Evolutionary conservation across 2,797 vertebrate genomes (phyloP).

Genomic region (Hybognathus amarus): DNA sequence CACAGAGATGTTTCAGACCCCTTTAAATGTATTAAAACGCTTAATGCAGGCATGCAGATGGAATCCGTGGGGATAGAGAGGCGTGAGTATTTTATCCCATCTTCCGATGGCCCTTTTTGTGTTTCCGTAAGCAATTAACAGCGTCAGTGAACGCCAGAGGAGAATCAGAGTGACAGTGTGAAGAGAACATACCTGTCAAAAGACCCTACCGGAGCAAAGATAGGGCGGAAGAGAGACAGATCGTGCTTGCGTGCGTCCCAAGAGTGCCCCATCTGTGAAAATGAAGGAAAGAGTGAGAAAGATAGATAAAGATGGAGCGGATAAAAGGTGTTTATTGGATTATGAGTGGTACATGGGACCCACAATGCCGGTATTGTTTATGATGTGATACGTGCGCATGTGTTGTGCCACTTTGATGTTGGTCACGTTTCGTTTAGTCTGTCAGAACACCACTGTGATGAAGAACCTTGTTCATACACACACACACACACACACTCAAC

Average conservation of each 20-base stretch:
- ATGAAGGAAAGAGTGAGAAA: constrained; percentile 55
- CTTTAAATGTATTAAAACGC: constrained; percentile 53
- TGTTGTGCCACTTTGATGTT: constrained; percentile 50
- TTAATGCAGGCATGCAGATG: constrained; percentile 24
- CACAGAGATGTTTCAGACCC: constrained; percentile 43
- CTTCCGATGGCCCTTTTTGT: constrained; percentile 42
- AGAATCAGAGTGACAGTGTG: constrained; percentile 39
- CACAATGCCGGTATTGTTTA: constrained; percentile 34
- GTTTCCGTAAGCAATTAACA: constrained; percentile 46
- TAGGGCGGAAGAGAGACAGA: constrained; percentile 45
- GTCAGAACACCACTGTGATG: constrained; percentile 2
- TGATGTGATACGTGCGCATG: constrained; percentile 29
- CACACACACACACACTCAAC: constrained; percentile 11
- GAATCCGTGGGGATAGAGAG: constrained; percentile 26
- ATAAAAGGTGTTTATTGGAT: constrained; percentile 46
- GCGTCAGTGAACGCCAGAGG: constrained; percentile 15
- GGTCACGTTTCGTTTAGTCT: constrained; percentile 54
- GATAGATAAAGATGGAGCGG: constrained; percentile 36
- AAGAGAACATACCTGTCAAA: constrained; percentile 45
- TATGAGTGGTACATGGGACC: constrained; percentile 22
- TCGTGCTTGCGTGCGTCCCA: constrained; percentile 23
- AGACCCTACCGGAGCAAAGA: constrained; percentile 36
- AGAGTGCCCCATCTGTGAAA: constrained; percentile 42
- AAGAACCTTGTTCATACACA: constrained; percentile 1
- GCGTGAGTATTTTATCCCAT: constrained; percentile 42